phyloP scores from a whole-genome alignment of 2,888 invertebrate species.

The Hofmannophila pseudospretella region DNA sequence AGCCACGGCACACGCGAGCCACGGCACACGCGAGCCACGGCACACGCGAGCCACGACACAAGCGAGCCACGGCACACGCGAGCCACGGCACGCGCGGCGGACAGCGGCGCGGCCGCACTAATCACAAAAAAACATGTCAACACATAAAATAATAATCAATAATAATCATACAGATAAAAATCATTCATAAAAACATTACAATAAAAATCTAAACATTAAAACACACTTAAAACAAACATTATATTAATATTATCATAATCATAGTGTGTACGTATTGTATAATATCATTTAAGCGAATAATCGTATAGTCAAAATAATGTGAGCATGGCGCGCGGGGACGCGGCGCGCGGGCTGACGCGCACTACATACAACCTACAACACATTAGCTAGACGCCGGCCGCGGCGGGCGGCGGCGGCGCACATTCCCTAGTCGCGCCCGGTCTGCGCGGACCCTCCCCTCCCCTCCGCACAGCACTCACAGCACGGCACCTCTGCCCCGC shows the following conservation, averaged over 20 bases:
- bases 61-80: slow-evolving; percentile 7
- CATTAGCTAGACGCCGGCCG: slow-evolving; percentile 37
- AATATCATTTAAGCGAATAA: slow-evolving; percentile 77
- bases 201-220: slow-evolving; percentile 79
- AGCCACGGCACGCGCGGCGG: slow-evolving; percentile 7
- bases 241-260: slow-evolving; percentile 77
- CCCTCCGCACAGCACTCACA: too few relatives aligned
- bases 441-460: too few relatives aligned
- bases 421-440: slow-evolving; percentile 1
- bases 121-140: slow-evolving; percentile 77
- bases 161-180: slow-evolving; percentile 78
- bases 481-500: too few relatives aligned
- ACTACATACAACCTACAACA: slow-evolving; percentile 34
- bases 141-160: slow-evolving; percentile 78
- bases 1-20: neutral
- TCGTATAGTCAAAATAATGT: slow-evolving; percentile 76
- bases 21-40: slow-evolving; percentile 5
- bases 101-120: slow-evolving; percentile 51
- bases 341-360: slow-evolving; percentile 24
- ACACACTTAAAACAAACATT: slow-evolving; percentile 79
- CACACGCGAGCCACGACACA: slow-evolving; percentile 6
- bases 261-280: slow-evolving; percentile 76
- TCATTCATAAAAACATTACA: slow-evolving; percentile 79
- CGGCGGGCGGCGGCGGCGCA: slow-evolving; percentile 13
- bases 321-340: slow-evolving; percentile 66